Percentiles rank a stretch among this genome's conserved stretches.
Evolutionary conservation across 2,797 vertebrate genomes (phyloP).

Genomic region (Artibeus lituratus): DNA sequence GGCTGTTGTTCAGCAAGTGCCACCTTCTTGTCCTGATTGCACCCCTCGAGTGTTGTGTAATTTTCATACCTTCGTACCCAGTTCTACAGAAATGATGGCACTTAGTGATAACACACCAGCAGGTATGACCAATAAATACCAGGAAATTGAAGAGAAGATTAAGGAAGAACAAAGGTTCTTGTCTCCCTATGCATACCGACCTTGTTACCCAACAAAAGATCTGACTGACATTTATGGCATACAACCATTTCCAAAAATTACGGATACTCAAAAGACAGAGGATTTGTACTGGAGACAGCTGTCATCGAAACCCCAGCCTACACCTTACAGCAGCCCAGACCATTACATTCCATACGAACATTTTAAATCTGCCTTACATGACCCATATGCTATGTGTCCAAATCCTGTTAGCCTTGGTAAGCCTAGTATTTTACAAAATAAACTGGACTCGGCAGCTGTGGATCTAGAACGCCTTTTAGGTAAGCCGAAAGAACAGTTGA

Average conservation of each 20-base stretch:
- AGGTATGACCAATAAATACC: neutral
- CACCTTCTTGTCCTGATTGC: conserved; percentile 43
- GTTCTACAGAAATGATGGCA: conserved; percentile 29
- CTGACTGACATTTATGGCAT: neutral
- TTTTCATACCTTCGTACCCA: conserved; percentile 27
- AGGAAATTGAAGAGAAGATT: conserved; percentile 62
- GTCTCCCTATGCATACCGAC: neutral
- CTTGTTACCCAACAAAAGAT: conserved; percentile 8
- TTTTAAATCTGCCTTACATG: conserved; percentile 38
- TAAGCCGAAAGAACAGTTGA: conserved; percentile 16
- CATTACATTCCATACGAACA: conserved; percentile 60
- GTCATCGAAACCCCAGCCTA: conserved; percentile 35
- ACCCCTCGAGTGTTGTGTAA: conserved; percentile 43
- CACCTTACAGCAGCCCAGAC: conserved; percentile 36
- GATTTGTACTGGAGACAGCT: conserved; percentile 70
- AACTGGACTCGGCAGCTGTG: neutral
- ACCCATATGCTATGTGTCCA: conserved; percentile 51
- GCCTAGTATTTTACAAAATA: conserved; percentile 14
- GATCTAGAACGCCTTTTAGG: conserved; percentile 28
- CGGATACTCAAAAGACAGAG: conserved; percentile 69
- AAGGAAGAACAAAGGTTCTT: conserved; percentile 36
- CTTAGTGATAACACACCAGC: neutral
- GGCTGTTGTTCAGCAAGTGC: conserved; percentile 2
- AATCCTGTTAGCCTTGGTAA: conserved; percentile 53
- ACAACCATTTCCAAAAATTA: conserved; percentile 71